Percentiles rank a stretch among this genome's conserved stretches.
Evolutionary conservation across 2,113 vertebrate species (phyloP).

Genomic region (Orycteropus afer): DNA sequence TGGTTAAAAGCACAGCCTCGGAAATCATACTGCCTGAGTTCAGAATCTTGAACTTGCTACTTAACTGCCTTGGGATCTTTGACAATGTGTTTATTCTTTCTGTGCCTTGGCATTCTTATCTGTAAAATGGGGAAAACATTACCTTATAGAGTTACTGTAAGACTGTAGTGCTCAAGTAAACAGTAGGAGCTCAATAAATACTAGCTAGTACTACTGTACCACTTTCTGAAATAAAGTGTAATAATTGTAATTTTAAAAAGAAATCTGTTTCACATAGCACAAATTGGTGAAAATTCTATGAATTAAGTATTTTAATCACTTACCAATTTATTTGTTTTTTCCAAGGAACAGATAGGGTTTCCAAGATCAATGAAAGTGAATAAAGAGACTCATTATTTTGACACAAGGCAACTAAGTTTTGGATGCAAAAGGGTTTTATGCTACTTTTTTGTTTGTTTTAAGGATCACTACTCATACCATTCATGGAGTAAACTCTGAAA

Average conservation of each 20-base stretch:
- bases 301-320: neutral
- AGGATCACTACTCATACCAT: constrained; percentile 19
- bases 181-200: neutral
- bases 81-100: too few species aligned
- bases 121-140: too few species aligned
- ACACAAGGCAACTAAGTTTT: neutral
- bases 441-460: neutral
- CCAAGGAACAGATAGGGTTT: neutral
- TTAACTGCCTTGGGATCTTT: too few species aligned
- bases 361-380: constrained; percentile 1
- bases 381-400: constrained; percentile 20
- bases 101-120: too few species aligned
- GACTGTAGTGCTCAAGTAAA: neutral
- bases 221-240: neutral
- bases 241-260: neutral
- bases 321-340: neutral
- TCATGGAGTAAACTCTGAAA: neutral
- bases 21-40: neutral
- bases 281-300: neutral
- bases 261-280: neutral
- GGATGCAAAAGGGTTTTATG: neutral
- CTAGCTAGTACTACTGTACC: neutral
- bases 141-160: neutral
- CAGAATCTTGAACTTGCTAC: neutral
- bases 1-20: neutral